A percentile compares a stretch with the other conserved stretches of the same genome.
phyloP scores from a whole-genome alignment of 1,140 invertebrate species.

The Pogonus chalceus region DNA sequence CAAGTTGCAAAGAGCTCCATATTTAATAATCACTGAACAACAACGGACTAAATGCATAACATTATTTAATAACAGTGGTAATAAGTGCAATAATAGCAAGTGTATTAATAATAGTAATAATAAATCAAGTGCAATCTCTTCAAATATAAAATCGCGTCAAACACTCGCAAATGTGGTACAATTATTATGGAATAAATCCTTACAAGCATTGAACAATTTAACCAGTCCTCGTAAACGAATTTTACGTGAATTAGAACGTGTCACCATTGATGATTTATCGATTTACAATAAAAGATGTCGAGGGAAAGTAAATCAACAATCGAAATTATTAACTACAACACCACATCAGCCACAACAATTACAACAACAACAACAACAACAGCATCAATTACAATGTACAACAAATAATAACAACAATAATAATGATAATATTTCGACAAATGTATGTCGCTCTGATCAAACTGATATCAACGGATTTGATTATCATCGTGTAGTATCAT shows the following conservation, averaged over 20 bases:
- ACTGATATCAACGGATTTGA: no score
- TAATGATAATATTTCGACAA: no score
- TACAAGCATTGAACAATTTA: conserved; percentile 37
- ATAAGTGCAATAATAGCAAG: conserved; percentile 6
- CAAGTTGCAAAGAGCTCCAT: conserved; percentile 27
- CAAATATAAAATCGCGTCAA: conserved; percentile 20
- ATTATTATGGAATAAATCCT: not conserved
- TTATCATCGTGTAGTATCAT: no score
- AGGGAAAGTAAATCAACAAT: conserved; percentile 15
- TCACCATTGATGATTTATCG: conserved; percentile 51
- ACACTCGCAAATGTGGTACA: not conserved
- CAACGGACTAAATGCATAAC: conserved; percentile 28
- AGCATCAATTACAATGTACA: no score
- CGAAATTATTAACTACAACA: conserved; percentile 29
- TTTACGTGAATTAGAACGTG: conserved; percentile 58
- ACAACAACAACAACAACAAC: not conserved
- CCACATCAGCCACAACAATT: conserved; percentile 24
- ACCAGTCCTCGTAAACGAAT: conserved; percentile 66
- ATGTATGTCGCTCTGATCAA: no score
- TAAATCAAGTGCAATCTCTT: conserved; percentile 23
- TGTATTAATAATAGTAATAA: no score
- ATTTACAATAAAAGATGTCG: conserved; percentile 23
- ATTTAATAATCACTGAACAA: conserved; percentile 51
- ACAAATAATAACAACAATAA: no score
- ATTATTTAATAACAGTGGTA: conserved; percentile 23